These are phyloP conservation scores for Thaleichthys pacificus DNA, from an alignment of 2,797 vertebrate species.

Conservation along the genomic window DNA sequence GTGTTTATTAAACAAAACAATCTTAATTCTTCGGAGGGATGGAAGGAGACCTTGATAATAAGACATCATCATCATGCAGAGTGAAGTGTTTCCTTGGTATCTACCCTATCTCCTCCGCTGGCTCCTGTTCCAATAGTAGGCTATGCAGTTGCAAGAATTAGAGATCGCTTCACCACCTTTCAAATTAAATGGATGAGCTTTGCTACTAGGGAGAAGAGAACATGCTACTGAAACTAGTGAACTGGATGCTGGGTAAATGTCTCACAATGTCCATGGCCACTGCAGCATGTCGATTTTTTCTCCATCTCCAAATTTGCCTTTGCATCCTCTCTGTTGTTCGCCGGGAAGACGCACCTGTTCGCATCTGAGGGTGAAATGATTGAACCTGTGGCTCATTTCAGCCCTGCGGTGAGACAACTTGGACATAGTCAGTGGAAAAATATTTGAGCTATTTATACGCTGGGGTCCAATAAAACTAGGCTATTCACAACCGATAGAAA, in stretches of 20 bases:
- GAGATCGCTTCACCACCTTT: not conserved
- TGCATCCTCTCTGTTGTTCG: not conserved
- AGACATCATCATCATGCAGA: not conserved
- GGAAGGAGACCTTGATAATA: not conserved
- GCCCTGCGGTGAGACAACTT: constrained; percentile 25
- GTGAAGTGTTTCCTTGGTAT: not conserved
- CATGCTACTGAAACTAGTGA: not conserved
- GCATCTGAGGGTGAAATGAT: not conserved
- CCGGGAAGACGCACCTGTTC: not conserved
- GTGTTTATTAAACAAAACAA: not conserved
- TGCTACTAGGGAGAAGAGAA: too few relatives aligned
- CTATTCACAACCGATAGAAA: constrained; percentile 23
- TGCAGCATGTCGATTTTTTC: not conserved
- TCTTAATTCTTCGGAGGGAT: not conserved
- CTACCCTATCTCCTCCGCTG: not conserved
- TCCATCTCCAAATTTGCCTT: too few relatives aligned
- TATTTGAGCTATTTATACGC: constrained; percentile 34
- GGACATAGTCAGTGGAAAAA: constrained; percentile 36
- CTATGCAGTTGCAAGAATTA: not conserved
- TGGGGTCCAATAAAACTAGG: constrained; percentile 18
- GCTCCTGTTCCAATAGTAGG: not conserved
- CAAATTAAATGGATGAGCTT: too few relatives aligned
- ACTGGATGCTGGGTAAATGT: not conserved
- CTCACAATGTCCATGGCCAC: not conserved
- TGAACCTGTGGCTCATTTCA: constrained; percentile 22